Evolutionary conservation across 2,888 invertebrate species (phyloP), one percentile per base, ranked within the genome.

Genomic region (Oxytorus armatus): DNA sequence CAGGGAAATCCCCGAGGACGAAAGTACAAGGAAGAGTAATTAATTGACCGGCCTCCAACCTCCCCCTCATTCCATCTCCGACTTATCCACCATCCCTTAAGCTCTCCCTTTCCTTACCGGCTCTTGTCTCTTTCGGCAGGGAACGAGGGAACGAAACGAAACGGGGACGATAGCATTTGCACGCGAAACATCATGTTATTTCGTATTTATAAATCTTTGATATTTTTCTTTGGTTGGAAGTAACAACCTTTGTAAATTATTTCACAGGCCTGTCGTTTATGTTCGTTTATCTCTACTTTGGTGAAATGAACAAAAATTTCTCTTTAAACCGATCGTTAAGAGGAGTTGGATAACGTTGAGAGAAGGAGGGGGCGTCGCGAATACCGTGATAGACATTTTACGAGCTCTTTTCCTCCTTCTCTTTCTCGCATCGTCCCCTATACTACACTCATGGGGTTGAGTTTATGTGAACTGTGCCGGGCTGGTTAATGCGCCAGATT

Each of bases 401-500:
- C 86, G 88, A 88, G 85, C 86, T 82, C 85, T 85, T 16, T 33
- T 18, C 33, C 42, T n/a, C 7, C 44, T 65, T 29, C 63, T 47
- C 16, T 65, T 29, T 11, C 23, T 42, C 42, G 10, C 42, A 39
- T 85, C 82, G 85, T 85, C 36, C 55, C 18, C 21, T 70, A 57
- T 42, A 61, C 55, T 33, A 47, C n/a, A 61, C 61, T 68, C 61
- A 53, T 25, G n/a, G 61, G 68, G 25, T 61, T 16, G 61, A 74
- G 74, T 82, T 72, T 81, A 81, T 74, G 77, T 83, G 84, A 75
- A 69, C 82, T 87, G 83, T 87, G 88, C 83, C n/a, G n/a, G 87
- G 87, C 77, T 85, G 82, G 81, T 85, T 88, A 88, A 88, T 86
- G 85, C 84, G 83, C 84, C 85, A 81, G 85, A 85, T 87, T 86